phyloP scores from a whole-genome alignment of 1,140 invertebrate species.

The Drepana arcuata region DNA sequence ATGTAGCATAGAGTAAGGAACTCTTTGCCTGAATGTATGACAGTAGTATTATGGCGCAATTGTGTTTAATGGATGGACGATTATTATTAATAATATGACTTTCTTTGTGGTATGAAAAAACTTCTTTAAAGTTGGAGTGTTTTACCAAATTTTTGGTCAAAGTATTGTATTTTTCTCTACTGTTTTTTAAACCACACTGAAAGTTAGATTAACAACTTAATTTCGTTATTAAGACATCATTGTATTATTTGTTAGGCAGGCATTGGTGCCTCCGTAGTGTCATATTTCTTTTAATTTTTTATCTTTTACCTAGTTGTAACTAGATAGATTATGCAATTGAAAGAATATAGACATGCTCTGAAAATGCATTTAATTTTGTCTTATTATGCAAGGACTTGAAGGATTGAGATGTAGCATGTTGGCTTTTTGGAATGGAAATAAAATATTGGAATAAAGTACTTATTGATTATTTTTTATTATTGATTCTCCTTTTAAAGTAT shows the following conservation, averaged over 20 bases:
- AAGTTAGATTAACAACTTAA: conserved; percentile 19
- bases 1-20: no score
- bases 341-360: conserved; percentile 47
- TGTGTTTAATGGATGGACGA: no score
- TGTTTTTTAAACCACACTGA: conserved; percentile 22
- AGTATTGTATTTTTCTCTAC: conserved; percentile 6
- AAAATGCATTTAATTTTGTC: conserved; percentile 59
- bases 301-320: conserved; percentile 35
- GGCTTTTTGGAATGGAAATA: conserved; percentile 64
- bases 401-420: conserved; percentile 46
- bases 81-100: no score
- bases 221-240: conserved; percentile 21
- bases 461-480: no score
- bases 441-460: conserved; percentile 35
- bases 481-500: no score
- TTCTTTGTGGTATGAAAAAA: conserved; percentile 20
- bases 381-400: conserved; percentile 29
- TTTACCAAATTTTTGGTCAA: conserved; percentile 4
- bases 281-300: conserved; percentile 60
- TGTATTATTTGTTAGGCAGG: no score
- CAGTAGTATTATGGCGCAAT: conserved; percentile 11
- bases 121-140: conserved; percentile 1
- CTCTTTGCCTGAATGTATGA: no score
- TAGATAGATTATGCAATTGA: conserved; percentile 28
- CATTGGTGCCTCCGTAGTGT: conserved; percentile 38